Conservation (phyloP, 2,113 vertebrate genomes). For the Ceuthmochares aereus region DNA sequence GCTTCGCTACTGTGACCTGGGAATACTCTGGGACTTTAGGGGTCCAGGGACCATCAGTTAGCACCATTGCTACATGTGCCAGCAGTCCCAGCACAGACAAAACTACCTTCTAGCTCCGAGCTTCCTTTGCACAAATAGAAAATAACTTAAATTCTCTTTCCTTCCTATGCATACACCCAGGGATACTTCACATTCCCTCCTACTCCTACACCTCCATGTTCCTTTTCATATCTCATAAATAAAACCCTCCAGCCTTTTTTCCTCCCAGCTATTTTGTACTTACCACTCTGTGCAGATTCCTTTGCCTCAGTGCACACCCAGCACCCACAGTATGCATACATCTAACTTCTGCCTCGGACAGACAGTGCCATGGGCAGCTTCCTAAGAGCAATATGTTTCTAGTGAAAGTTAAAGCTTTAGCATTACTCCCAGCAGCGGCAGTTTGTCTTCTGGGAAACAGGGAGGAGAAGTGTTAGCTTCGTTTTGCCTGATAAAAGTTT, state of each 20-base stretch:
- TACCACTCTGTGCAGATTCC: neutral
- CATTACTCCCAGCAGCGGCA: neutral
- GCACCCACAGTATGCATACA: neutral
- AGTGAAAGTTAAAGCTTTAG: neutral
- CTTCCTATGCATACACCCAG: constrained; percentile 2
- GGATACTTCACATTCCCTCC: constrained; percentile 56
- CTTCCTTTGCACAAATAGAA: constrained; percentile 12
- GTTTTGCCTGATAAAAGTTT: neutral
- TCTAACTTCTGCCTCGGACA: neutral
- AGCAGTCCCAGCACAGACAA: neutral
- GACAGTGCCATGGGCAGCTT: neutral
- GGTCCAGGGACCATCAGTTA: neutral
- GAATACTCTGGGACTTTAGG: neutral
- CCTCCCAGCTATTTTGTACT: neutral
- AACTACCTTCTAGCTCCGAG: neutral
- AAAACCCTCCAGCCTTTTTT: constrained; percentile 34
- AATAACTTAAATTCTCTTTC: neutral
- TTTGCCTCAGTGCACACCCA: neutral
- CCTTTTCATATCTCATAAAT: constrained; percentile 52
- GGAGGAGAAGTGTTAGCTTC: neutral
- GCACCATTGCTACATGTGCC: neutral
- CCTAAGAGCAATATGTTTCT: neutral
- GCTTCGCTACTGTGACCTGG: neutral
- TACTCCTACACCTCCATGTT: constrained; percentile 59
- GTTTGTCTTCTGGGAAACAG: neutral